Evolutionary conservation across 2,797 vertebrate species (phyloP), one percentile per base, ranked within the genome.

Genomic region (Ibycter americanus): DNA sequence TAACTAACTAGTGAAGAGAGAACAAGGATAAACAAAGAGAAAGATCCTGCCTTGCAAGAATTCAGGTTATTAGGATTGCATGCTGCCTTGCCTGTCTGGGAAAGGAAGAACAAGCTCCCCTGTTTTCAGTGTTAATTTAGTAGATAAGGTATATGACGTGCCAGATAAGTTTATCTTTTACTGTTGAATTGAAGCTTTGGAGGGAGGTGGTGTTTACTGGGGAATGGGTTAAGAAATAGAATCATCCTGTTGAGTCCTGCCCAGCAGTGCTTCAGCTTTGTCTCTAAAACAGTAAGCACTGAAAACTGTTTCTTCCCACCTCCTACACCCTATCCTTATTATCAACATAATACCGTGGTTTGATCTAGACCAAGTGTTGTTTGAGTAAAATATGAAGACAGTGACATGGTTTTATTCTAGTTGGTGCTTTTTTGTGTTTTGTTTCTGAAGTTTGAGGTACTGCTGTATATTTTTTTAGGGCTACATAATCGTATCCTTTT

Each of bases 1-100:
- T 97, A 93, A 78, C 72, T 88, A 88, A 76, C 13, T 80, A 63
- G 65, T 59, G 47, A 62, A 88, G 92, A 77, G 71, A 92, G 92
- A 94, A 70, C 77, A 65, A 86, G 52, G 81, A 79, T 85, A 89
- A 84, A 93, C 74, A 89, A 71, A 91, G 78, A 82, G 76, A 83
- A 77, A 70, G 83, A 89, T 73, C 58, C 49, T 89, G 58, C 76
- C 72, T 88, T 90, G 67, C 61, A 92, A 40, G 85, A 94, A 83
- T 76, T 80, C 27, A 80, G 51, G 52, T 91, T 67, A 61, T 83
- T 89, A 66, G 56, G 70, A 78, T 87, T 91, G 66, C 46, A 18
- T 77, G 73, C 55, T 94, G 82, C 59, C 73, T 90, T 91, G 71
- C 27, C 25, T 94, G 87, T 76, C 67, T 93, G 90, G 66, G 78